Base-by-base conservation (phyloP, 2,888 invertebrate genomes). In the Lasioglossum malachurum region DNA sequence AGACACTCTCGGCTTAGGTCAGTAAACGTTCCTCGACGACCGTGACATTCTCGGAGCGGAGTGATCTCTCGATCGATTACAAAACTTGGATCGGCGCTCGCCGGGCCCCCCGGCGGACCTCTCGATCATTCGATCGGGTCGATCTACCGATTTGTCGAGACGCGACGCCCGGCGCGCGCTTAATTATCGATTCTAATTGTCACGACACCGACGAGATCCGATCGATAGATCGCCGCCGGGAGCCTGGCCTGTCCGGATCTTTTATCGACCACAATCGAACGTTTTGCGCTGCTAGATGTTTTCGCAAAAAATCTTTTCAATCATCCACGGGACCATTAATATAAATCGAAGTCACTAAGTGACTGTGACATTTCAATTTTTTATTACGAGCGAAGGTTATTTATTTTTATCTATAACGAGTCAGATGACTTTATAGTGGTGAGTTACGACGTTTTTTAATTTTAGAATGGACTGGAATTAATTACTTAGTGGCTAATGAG, bases 11-110 rank as follows among this genome's bases (percentile, higher is more conserved):
- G 87, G 72, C 82, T 89, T 89, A 89, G 91, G 91, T 91, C 91
- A 91, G 91, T 91, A 91, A 91, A 91, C 91, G 91, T 90, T 88
- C 87, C 86, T 84, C 79, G 67, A 78, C 91, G 91, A 91, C 91
- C 91, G 88, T 91, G 91, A 91, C 91, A 91, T 91, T 91, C 91
- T 91, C 91, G 53, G 44, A 53, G 53, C 67, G 79, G 75, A 83
- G 84, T 80, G 90, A 88, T 90, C 88, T 80, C 84, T 83, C 82
- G 88, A 89, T 89, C 88, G 87, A 86, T 91, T 91, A 89, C 90
- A 87, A 89, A 88, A 87, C 88, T 69, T 46, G 67, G 84, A 85
- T 81, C 79, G 72, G 69, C 77, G 80, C 57, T 74, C 19, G 84
- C 74, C 75, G 49, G 83, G 80, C 82, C 84, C 78, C 76, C 77